A percentile compares a stretch with the other conserved stretches of the same genome.
Evolutionary conservation across 2,113 vertebrate genomes (phyloP).

Genomic region (Xiphophorus maculatus): DNA sequence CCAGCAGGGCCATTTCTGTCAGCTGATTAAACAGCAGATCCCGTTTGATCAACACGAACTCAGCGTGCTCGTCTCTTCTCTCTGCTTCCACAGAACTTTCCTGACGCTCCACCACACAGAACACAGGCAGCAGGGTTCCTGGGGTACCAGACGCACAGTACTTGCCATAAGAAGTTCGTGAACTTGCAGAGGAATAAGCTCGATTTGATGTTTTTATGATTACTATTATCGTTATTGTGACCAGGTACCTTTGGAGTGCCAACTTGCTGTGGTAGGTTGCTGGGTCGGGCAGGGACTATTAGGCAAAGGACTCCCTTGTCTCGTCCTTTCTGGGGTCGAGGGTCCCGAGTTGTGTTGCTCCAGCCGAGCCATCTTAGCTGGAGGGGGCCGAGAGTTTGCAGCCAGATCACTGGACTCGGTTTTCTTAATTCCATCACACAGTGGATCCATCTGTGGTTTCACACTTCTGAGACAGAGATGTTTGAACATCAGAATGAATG

Average conservation of each 20-base stretch:
- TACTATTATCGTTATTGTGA: not conserved
- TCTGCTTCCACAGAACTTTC: slow-evolving; percentile 89
- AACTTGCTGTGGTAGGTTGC: slow-evolving; percentile 82
- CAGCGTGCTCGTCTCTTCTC: slow-evolving; percentile 92
- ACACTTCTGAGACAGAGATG: slow-evolving; percentile 49
- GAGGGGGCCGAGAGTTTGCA: slow-evolving; percentile 88
- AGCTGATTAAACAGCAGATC: slow-evolving; percentile 98
- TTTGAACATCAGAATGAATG: not conserved
- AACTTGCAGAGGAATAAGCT: not conserved
- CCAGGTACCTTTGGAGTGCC: slow-evolving; percentile 89
- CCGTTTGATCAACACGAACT: slow-evolving; percentile 95
- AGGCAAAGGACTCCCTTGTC: slow-evolving; percentile 89
- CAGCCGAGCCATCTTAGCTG: slow-evolving; percentile 93
- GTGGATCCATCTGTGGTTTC: slow-evolving; percentile 87
- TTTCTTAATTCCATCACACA: slow-evolving; percentile 92
- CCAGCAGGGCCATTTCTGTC: slow-evolving; percentile 95
- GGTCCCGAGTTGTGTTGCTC: slow-evolving; percentile 88
- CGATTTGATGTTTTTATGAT: not conserved
- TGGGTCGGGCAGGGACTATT: slow-evolving; percentile 87
- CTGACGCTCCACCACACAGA: slow-evolving; percentile 96
- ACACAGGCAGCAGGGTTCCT: slow-evolving; percentile 98
- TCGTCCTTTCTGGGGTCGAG: slow-evolving; percentile 84
- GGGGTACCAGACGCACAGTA: slow-evolving; percentile 33
- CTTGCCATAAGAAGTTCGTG: not conserved
- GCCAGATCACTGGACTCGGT: slow-evolving; percentile 90